These are phyloP conservation scores for Melanostigma gelatinosum DNA, from an alignment of 2,113 vertebrate species.

Conservation along the genomic window DNA sequence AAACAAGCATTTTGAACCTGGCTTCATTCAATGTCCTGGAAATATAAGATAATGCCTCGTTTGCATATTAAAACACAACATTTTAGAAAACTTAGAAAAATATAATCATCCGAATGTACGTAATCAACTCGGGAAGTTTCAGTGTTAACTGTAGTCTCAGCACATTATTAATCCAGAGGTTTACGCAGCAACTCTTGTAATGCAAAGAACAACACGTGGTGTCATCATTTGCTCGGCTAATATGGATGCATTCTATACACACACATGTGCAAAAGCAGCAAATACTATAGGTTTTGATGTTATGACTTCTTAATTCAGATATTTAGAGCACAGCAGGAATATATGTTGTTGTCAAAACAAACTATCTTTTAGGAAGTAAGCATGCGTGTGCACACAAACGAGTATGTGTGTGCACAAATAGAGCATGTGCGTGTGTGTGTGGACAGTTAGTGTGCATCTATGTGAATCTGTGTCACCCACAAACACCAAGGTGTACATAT, in stretches of 20 bases:
- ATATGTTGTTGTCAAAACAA: constrained; percentile 17
- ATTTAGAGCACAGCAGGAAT: background rate
- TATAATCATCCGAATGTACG: no score
- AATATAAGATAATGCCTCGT: no score
- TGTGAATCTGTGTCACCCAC: constrained; percentile 53
- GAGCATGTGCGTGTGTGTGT: background rate
- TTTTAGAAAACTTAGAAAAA: no score
- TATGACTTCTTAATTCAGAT: background rate
- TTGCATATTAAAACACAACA: no score
- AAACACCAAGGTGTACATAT: constrained; percentile 70
- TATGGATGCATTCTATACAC: background rate
- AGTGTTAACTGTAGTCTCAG: background rate
- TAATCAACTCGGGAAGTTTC: no score
- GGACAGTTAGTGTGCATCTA: constrained; percentile 14
- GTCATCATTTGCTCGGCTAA: background rate
- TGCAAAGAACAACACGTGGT: background rate
- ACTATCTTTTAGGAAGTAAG: background rate
- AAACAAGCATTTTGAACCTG: no score
- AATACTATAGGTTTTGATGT: background rate
- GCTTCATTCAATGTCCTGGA: no score
- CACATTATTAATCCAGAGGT: constrained; percentile 1
- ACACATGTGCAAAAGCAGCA: background rate
- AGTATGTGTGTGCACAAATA: constrained; percentile 13
- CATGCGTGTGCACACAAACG: background rate
- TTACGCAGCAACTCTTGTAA: background rate